Evolutionary conservation across 2,797 vertebrate species (phyloP), one percentile per base, ranked within the genome.

Genomic region (Acanthiza pusilla): DNA sequence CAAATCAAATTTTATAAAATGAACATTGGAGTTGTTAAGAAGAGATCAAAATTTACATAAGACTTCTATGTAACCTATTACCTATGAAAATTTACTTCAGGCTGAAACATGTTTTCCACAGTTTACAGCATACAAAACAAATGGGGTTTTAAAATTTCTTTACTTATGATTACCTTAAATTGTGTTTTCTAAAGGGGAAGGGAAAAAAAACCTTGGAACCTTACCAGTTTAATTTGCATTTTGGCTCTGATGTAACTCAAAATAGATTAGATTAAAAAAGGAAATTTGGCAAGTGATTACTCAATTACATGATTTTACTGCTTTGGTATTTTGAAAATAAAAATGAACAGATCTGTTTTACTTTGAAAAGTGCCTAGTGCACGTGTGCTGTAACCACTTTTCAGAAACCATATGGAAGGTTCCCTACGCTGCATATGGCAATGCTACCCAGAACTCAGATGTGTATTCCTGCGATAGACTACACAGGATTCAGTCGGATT

Each of bases 211-310:
- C 95, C 95, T 97, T 98, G 98, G 97, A 98, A 97, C 81, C 88
- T 53, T 87, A 95, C 96, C 97, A 97, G 94, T 96, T 96, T 97
- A 91, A 98, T 98, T 98, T 98, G 97, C 98, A 98, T 98, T 98
- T 98, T 97, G 96, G 95, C 97, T 96, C 97, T 93, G 91, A 94
- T 97, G 96, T 96, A 97, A 97, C 97, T 97, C 97, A 97, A 97
- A 98, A 98, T 97, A 98, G 97, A 98, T 98, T 97, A 98, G 97
- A 98, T 98, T 97, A 82, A 97, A 97, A 97, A 97, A 96, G 93
- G 94, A 97, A 97, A 97, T 97, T 98, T 98, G 98, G 98, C 98
- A 98, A 97, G 94, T 97, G 98, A 98, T 98, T 97, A 98, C 97
- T 98, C 97, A 97, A 96, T 96, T 98, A 96, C 96, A 96, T 97